Percentiles rank a stretch among this genome's conserved stretches.
Evolutionary conservation across 2,797 vertebrate species (phyloP).

Genomic region (Hapalemur alaotrensis): DNA sequence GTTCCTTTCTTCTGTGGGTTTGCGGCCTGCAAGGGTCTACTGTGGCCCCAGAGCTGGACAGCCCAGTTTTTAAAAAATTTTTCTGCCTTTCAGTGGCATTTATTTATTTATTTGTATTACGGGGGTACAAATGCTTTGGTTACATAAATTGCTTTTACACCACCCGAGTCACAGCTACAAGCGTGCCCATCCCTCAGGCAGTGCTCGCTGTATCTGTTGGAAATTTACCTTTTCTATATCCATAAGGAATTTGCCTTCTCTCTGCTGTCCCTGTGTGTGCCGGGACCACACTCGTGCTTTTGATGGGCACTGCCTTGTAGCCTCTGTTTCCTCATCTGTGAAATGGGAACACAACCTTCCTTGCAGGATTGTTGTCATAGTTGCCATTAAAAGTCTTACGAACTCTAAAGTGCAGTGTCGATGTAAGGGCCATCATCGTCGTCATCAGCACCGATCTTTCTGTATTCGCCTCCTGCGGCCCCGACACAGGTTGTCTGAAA

Average conservation of each 20-base stretch:
- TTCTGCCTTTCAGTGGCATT: too few relatives aligned
- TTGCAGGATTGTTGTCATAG: neutral
- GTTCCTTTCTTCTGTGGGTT: neutral
- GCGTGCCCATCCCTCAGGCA: too few relatives aligned
- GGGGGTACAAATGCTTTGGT: too few relatives aligned
- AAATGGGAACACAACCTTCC: neutral
- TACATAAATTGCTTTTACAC: too few relatives aligned
- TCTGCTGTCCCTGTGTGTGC: neutral
- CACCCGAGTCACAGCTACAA: too few relatives aligned
- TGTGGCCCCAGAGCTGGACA: accelerated
- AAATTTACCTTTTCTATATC: too few relatives aligned
- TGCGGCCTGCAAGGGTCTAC: neutral
- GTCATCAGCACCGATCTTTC: neutral
- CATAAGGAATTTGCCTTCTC: neutral
- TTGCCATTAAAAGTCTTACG: neutral
- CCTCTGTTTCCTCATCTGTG: neutral
- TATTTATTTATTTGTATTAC: too few relatives aligned
- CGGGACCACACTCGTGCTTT: neutral
- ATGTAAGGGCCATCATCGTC: accelerated
- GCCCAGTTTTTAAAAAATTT: too few relatives aligned
- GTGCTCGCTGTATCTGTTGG: too few relatives aligned
- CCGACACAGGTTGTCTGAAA: neutral
- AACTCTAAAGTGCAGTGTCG: accelerated
- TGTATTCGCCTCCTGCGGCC: neutral
- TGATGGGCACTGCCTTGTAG: neutral